Conservation (phyloP, 1,140 invertebrate genomes). For the Bombus confusus region DNA sequence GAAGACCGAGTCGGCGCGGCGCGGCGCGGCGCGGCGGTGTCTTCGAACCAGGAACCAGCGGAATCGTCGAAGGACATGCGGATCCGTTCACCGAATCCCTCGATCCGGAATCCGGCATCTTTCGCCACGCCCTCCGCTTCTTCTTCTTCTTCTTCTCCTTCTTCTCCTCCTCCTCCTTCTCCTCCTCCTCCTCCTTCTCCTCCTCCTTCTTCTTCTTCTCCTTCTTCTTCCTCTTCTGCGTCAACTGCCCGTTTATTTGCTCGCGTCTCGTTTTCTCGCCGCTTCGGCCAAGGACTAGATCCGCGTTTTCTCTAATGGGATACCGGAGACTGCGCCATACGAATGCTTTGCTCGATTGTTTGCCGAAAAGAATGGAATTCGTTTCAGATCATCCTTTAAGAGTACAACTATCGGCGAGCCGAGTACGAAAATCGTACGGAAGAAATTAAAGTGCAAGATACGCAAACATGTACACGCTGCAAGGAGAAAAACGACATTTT, state of each 20-base stretch:
- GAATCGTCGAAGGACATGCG: constrained; percentile 67
- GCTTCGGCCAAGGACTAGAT: background rate
- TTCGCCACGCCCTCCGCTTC: constrained; percentile 42
- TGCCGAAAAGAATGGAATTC: background rate
- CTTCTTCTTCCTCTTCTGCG: constrained; percentile 5
- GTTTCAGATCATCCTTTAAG: background rate
- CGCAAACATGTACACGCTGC: no score
- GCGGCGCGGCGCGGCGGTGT: constrained; percentile 28
- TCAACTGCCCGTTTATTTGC: constrained; percentile 1
- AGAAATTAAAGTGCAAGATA: no score
- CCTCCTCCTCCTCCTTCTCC: constrained; percentile 2
- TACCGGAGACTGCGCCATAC: background rate
- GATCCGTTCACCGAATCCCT: constrained; percentile 68
- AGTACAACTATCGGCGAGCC: background rate
- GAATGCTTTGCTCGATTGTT: background rate
- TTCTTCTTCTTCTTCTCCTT: constrained; percentile 9
- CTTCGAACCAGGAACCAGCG: constrained; percentile 70
- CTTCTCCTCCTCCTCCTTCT: background rate
- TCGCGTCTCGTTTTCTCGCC: background rate
- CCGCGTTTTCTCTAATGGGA: constrained; percentile 10
- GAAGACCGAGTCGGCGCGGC: constrained; percentile 11
- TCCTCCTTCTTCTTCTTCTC: constrained; percentile 1
- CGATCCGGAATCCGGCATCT: constrained; percentile 50
- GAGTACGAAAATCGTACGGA: background rate
- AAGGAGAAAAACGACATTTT: no score